Conservation (phyloP, 2,888 invertebrate species). For the Mesochorus sp. region DNA sequence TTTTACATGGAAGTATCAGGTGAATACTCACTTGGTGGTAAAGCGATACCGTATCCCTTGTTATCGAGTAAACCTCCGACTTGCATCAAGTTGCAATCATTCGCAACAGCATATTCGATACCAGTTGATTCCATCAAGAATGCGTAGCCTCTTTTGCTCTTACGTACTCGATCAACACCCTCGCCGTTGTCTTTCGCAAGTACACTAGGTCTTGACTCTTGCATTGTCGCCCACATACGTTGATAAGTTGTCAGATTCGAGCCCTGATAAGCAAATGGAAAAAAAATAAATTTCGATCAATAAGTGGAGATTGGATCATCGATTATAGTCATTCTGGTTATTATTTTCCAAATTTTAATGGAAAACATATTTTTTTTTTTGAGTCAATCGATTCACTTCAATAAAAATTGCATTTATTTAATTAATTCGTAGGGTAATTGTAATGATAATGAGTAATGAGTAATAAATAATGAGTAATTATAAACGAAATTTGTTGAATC, state of each 20-base stretch:
- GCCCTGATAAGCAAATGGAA: slow-evolving; percentile 87
- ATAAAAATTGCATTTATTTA: no score
- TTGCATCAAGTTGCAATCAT: slow-evolving; percentile 95
- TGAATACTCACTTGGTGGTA: slow-evolving; percentile 91
- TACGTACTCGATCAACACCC: slow-evolving; percentile 94
- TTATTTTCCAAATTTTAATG: no score
- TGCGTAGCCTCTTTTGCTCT: slow-evolving; percentile 94
- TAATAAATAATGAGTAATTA: no score
- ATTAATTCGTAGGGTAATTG: no score
- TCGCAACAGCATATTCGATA: slow-evolving; percentile 96
- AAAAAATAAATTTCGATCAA: neutral
- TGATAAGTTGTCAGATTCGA: slow-evolving; percentile 97
- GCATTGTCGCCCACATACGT: slow-evolving; percentile 98
- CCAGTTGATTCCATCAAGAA: slow-evolving; percentile 99
- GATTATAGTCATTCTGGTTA: neutral
- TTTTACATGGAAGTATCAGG: neutral
- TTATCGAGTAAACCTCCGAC: slow-evolving; percentile 96
- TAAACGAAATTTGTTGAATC: no score
- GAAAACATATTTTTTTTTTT: no score
- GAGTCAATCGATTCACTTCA: no score
- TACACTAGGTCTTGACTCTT: slow-evolving; percentile 92
- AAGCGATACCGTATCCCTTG: slow-evolving; percentile 97
- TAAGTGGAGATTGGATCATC: neutral
- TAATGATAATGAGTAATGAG: no score
- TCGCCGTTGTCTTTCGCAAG: slow-evolving; percentile 93